phyloP scores from a whole-genome alignment of 2,113 vertebrate genomes.

The Gulo gulo region DNA sequence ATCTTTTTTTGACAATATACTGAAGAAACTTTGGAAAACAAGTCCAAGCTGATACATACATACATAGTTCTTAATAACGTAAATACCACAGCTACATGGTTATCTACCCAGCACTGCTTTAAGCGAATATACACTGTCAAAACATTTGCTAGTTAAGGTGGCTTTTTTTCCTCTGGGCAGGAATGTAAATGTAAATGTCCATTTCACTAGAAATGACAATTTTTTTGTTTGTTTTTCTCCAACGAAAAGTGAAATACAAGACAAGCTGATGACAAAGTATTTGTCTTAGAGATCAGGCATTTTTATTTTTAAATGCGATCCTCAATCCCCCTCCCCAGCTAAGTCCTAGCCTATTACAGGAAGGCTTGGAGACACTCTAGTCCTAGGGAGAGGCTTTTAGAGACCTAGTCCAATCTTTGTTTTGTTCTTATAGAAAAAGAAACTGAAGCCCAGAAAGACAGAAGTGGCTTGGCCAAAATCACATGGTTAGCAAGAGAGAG shows the following conservation, averaged over 20 bases:
- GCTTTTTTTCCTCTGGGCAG: neutral
- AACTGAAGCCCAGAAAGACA: neutral
- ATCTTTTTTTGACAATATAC: conserved; percentile 34
- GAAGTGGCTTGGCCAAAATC: neutral
- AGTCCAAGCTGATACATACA: conserved; percentile 45
- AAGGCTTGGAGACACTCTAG: neutral
- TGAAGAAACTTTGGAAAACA: conserved; percentile 57
- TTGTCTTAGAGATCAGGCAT: neutral
- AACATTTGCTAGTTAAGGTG: conserved; percentile 29
- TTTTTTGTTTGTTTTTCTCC: neutral
- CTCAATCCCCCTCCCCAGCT: neutral
- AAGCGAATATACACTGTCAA: conserved; percentile 25
- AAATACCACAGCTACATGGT: conserved; percentile 73
- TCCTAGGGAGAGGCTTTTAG: neutral
- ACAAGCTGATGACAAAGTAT: neutral
- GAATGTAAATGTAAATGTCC: conserved; percentile 54
- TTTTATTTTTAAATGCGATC: neutral
- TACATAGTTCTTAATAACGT: conserved; percentile 70
- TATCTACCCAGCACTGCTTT: conserved; percentile 67
- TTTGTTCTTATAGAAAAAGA: neutral
- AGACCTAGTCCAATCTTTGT: neutral
- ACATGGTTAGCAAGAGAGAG: neutral
- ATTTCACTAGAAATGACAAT: conserved; percentile 41
- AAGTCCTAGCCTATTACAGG: too few relatives aligned
- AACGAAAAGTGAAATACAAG: neutral